Conservation (phyloP, 2,888 invertebrate genomes). For the Hofmannophila pseudospretella region DNA sequence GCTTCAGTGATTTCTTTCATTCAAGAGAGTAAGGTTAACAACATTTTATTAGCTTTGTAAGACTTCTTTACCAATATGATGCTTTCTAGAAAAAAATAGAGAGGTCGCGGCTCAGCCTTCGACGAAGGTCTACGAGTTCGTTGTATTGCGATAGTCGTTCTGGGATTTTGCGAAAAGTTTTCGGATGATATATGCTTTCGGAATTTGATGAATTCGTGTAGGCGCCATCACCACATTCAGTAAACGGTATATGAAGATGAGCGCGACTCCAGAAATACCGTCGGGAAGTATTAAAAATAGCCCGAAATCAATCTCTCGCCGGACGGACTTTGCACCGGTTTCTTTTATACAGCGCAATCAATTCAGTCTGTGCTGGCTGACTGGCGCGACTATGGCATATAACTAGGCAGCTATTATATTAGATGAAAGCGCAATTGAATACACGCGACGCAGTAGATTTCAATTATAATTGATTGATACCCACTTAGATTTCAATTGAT, state of each 20-base stretch:
- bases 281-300: slow-evolving; percentile 22
- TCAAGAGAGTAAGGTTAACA: slow-evolving; percentile 27
- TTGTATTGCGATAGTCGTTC: not conserved
- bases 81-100: slow-evolving; percentile 8
- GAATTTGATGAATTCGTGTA: not conserved
- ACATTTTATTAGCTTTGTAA: slow-evolving; percentile 21
- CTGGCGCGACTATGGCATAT: too few species aligned
- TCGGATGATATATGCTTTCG: too few species aligned
- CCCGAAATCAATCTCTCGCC: slow-evolving; percentile 19
- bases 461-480: not conserved
- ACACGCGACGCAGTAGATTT: too few species aligned
- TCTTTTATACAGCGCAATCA: too few species aligned
- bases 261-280: slow-evolving; percentile 12
- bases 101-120: slow-evolving; percentile 21
- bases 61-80: slow-evolving; percentile 27
- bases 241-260: slow-evolving; percentile 11
- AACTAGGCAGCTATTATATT: too few species aligned
- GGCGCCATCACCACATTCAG: slow-evolving; percentile 19
- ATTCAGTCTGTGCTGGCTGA: too few species aligned
- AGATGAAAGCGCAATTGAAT: too few species aligned
- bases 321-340: slow-evolving; percentile 40
- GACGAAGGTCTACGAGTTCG: slow-evolving; percentile 13
- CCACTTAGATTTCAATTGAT: not conserved
- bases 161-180: not conserved
- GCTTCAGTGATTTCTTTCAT: slow-evolving; percentile 35